Evolutionary conservation across 2,888 invertebrate species (phyloP).

Genomic region (Habroteleia sp.): DNA sequence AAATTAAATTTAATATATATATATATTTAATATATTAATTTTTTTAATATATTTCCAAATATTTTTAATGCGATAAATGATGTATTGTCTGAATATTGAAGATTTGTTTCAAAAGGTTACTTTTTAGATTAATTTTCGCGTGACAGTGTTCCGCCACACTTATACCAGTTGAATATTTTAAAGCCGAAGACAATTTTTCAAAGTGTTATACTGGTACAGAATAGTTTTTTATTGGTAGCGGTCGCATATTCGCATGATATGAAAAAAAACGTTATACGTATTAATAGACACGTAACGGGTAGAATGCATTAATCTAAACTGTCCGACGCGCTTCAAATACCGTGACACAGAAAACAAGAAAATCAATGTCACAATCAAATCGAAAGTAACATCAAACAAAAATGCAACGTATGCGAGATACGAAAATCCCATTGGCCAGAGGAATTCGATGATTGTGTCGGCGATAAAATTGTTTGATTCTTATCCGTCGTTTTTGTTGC

Average conservation of each 20-base stretch:
- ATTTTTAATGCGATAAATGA: no score
- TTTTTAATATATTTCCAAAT: no score
- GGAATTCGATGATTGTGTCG: not conserved
- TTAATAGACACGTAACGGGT: slow-evolving; percentile 32
- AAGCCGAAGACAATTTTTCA: slow-evolving; percentile 1
- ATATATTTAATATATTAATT: no score
- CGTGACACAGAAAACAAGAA: slow-evolving; percentile 37
- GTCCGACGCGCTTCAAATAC: slow-evolving; percentile 28
- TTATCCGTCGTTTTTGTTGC: not conserved
- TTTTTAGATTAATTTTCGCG: no score
- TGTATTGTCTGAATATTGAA: no score
- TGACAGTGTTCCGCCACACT: no score
- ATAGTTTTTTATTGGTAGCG: not conserved
- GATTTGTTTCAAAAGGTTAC: no score
- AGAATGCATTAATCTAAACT: slow-evolving; percentile 25
- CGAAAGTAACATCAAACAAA: slow-evolving; percentile 28
- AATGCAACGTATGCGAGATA: slow-evolving; percentile 19
- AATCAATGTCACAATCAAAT: slow-evolving; percentile 31
- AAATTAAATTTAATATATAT: no score
- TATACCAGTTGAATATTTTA: no score
- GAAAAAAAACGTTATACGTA: slow-evolving; percentile 2
- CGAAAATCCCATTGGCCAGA: slow-evolving; percentile 9
- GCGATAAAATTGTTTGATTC: slow-evolving; percentile 22
- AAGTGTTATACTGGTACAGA: not conserved
- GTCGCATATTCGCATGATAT: not conserved